Evolutionary conservation across 2,888 invertebrate genomes (phyloP).

Genomic region (Dryadula phaetusa): DNA sequence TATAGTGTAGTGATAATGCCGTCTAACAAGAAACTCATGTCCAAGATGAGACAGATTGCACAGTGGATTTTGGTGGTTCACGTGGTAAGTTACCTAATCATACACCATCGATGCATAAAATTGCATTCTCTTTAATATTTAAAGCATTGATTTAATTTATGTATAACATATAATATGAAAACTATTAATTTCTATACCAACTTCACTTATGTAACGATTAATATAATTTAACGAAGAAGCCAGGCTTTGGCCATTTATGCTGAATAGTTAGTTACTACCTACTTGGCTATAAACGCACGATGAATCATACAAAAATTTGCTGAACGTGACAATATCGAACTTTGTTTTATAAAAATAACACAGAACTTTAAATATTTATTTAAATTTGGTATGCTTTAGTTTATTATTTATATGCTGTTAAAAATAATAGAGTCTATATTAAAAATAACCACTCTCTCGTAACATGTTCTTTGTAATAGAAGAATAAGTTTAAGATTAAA

Average conservation of each 20-base stretch:
- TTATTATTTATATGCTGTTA: neutral
- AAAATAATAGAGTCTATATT: neutral
- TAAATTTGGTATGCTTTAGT: neutral
- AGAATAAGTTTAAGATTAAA: slow-evolving; percentile 49
- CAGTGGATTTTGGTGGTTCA: slow-evolving; percentile 79
- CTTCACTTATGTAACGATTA: slow-evolving; percentile 33
- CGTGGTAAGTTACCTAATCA: slow-evolving; percentile 69
- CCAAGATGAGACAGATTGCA: slow-evolving; percentile 76
- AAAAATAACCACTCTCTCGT: neutral
- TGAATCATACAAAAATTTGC: slow-evolving; percentile 36
- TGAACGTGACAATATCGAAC: slow-evolving; percentile 27
- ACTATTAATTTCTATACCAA: neutral
- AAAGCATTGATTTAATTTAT: neutral
- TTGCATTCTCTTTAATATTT: slow-evolving; percentile 2
- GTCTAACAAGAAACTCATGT: slow-evolving; percentile 77
- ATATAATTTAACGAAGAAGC: slow-evolving; percentile 15
- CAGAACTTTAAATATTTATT: neutral
- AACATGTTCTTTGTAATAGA: slow-evolving; percentile 1
- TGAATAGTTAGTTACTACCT: slow-evolving; percentile 7
- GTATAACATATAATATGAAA: neutral
- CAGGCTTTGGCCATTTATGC: slow-evolving; percentile 1
- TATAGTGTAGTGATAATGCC: slow-evolving; percentile 68
- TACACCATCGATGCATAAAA: neutral
- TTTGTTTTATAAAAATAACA: neutral
- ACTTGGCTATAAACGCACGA: slow-evolving; percentile 29